Conservation (phyloP, 2,888 invertebrate species). For the Drosophila colorata region DNA sequence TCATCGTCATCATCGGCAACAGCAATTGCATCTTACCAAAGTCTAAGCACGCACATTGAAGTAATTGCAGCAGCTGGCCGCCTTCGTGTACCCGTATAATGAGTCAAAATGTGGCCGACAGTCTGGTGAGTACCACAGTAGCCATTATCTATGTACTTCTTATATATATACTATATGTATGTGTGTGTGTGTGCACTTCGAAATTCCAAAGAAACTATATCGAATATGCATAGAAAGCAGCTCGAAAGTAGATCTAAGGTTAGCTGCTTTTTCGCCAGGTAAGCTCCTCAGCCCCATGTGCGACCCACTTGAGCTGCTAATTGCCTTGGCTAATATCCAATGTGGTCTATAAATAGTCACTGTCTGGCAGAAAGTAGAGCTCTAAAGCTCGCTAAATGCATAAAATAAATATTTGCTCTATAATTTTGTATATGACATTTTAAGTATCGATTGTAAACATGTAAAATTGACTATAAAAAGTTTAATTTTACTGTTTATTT, state of each 20-base stretch:
- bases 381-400: conserved; percentile 6
- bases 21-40: conserved; percentile 72
- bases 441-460: background rate
- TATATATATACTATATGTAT: conserved; percentile 4
- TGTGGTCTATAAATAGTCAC: conserved; percentile 34
- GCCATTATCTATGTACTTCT: background rate
- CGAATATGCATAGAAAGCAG: conserved; percentile 60
- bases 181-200: background rate
- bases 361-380: background rate
- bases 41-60: conserved; percentile 71
- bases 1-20: conserved; percentile 15
- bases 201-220: conserved; percentile 50
- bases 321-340: conserved; percentile 41
- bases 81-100: conserved; percentile 71
- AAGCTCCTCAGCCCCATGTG: conserved; percentile 1
- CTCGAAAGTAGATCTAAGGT: conserved; percentile 55
- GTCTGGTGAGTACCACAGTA: conserved; percentile 83
- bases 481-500: background rate
- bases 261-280: conserved; percentile 1
- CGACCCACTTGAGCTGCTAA: conserved; percentile 46
- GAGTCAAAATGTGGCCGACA: conserved; percentile 85
- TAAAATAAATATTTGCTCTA: background rate
- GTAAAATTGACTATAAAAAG: background rate
- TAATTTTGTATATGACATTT: conserved; percentile 3
- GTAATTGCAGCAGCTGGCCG: conserved; percentile 72